phyloP scores from a whole-genome alignment of 2,797 vertebrate genomes.

The Psittacula echo region DNA sequence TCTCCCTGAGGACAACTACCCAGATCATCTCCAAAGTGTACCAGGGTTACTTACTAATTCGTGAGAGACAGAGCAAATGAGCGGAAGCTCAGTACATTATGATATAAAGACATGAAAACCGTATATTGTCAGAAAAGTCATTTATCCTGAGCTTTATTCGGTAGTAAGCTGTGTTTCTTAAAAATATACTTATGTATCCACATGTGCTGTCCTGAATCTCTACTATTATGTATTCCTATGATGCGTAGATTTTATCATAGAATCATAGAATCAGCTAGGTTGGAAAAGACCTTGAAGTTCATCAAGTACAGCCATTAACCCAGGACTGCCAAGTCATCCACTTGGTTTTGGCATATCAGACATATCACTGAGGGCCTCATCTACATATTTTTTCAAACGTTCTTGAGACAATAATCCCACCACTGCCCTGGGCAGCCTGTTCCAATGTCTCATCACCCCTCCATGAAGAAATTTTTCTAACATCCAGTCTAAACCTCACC shows the following conservation, averaged over 20 bases:
- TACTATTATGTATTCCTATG: background rate
- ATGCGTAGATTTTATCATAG: background rate
- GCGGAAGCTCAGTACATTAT: background rate
- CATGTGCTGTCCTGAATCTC: background rate
- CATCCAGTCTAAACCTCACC: background rate
- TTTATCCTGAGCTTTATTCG: background rate
- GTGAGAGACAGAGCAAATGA: background rate
- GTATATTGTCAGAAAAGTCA: background rate
- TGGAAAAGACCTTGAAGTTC: background rate
- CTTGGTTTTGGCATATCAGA: background rate
- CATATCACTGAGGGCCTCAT: background rate
- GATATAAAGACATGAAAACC: background rate
- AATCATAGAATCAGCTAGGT: background rate
- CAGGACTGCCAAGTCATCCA: background rate
- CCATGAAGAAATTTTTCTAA: background rate
- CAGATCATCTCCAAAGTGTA: background rate
- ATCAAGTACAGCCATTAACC: background rate
- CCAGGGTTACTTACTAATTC: background rate
- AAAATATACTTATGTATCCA: background rate
- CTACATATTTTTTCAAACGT: background rate
- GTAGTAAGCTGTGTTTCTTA: background rate
- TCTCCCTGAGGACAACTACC: background rate
- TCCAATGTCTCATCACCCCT: background rate
- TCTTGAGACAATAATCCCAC: background rate
- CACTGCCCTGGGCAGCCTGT: background rate